A percentile compares a stretch with the other conserved stretches of the same genome.
phyloP scores from a whole-genome alignment of 2,888 invertebrate genomes.

The Drosophila maculinotata region DNA sequence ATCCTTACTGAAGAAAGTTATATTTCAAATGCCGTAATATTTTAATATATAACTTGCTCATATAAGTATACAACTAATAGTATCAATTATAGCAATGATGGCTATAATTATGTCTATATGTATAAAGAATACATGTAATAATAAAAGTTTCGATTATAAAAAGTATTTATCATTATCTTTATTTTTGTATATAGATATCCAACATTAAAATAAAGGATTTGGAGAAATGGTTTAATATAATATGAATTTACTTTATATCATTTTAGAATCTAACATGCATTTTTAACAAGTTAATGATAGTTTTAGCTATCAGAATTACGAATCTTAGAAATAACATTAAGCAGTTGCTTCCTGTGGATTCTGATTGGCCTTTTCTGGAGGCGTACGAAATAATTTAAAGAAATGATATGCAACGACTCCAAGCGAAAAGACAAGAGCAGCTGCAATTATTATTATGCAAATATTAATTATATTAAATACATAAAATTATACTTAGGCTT shows the following conservation, averaged over 20 bases:
- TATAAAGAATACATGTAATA: too few species aligned
- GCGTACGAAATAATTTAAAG: neutral
- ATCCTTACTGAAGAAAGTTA: slow-evolving; percentile 3
- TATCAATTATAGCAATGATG: neutral
- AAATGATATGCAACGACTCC: slow-evolving; percentile 12
- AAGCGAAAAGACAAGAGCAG: slow-evolving; percentile 8
- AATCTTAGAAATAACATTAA: neutral
- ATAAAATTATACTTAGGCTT: neutral
- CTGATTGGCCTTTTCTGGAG: neutral
- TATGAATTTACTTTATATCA: too few species aligned
- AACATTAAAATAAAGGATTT: too few species aligned
- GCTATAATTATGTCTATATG: too few species aligned
- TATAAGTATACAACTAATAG: neutral
- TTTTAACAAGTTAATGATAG: too few species aligned
- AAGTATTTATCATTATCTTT: too few species aligned
- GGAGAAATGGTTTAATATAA: too few species aligned
- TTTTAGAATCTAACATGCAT: too few species aligned
- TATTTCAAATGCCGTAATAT: neutral
- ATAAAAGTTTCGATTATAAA: too few species aligned
- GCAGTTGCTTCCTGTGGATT: slow-evolving; percentile 3
- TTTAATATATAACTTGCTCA: neutral
- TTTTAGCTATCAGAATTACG: neutral
- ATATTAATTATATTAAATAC: neutral
- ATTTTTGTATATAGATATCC: too few species aligned
- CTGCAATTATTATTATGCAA: slow-evolving; percentile 19